These are phyloP conservation scores for Siniperca undulata DNA, from an alignment of 2,797 vertebrate genomes.

Conservation along the genomic window DNA sequence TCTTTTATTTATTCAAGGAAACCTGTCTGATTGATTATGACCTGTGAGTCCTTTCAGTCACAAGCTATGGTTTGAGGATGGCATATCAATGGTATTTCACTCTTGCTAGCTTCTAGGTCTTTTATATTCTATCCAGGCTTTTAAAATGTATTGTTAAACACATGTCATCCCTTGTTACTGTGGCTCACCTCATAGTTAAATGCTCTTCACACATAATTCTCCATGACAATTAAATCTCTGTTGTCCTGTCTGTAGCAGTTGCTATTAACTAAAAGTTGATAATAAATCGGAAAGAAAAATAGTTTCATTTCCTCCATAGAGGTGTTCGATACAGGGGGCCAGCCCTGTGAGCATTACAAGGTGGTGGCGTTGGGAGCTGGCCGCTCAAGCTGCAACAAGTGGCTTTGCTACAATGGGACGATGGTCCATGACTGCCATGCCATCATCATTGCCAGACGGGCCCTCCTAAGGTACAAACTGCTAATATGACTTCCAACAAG, in stretches of 20 bases:
- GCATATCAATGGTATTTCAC: constrained; percentile 8
- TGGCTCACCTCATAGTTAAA: neutral
- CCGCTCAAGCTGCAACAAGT: constrained; percentile 71
- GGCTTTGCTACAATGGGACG: constrained; percentile 82
- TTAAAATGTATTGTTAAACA: constrained; percentile 5
- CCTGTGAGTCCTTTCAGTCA: neutral
- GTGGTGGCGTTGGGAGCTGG: constrained; percentile 85
- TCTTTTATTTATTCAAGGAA: neutral
- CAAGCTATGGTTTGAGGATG: neutral
- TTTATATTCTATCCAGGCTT: neutral
- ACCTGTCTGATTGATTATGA: neutral
- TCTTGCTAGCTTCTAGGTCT: neutral
- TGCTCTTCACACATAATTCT: neutral
- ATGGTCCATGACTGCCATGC: constrained; percentile 86
- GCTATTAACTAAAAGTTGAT: neutral
- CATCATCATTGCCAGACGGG: constrained; percentile 82
- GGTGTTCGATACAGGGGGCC: constrained; percentile 61
- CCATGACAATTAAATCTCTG: neutral
- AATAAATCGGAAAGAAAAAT: constrained; percentile 29
- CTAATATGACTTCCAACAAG: neutral
- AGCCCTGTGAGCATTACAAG: constrained; percentile 68
- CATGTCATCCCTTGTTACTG: neutral
- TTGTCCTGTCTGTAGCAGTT: neutral
- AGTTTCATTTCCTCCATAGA: constrained; percentile 53
- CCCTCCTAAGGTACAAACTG: constrained; percentile 82